These are phyloP conservation scores for Virgularia gustaviana DNA, from an alignment of 92 coral and sea anemone genomes.

Conservation along the genomic window DNA sequence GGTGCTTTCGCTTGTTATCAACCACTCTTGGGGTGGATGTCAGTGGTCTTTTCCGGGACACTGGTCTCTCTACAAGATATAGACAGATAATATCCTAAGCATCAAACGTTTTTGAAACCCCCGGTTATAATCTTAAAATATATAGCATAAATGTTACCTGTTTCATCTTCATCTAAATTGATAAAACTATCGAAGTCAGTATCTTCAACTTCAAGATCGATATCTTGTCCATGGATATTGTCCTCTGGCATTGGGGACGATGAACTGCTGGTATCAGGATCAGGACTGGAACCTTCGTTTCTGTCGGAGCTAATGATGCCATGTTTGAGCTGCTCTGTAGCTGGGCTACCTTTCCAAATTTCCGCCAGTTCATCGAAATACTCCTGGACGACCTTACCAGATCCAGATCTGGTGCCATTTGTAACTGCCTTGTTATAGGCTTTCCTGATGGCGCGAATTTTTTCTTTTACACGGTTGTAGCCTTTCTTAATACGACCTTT, in stretches of 20 bases:
- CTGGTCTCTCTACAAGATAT: no score
- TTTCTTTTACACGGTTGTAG: slow-evolving; percentile 48
- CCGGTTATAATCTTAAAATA: no score
- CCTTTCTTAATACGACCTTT: slow-evolving; percentile 43
- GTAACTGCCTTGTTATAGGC: slow-evolving; percentile 49
- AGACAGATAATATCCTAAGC: no score
- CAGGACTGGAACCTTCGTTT: not conserved
- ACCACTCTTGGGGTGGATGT: slow-evolving; percentile 27
- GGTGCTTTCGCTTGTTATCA: slow-evolving; percentile 44
- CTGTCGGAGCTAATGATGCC: slow-evolving; percentile 31
- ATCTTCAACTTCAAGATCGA: no score
- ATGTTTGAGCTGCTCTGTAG: slow-evolving; percentile 34
- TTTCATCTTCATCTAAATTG: no score
- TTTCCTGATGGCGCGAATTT: slow-evolving; percentile 42
- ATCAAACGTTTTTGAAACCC: no score
- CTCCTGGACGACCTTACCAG: slow-evolving; percentile 47
- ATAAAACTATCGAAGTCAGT: no score
- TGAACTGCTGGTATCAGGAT: not conserved
- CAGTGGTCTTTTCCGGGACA: slow-evolving; percentile 13
- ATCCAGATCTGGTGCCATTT: slow-evolving; percentile 49
- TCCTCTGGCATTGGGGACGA: not conserved
- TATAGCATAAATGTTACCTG: no score
- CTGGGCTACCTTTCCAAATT: slow-evolving; percentile 56
- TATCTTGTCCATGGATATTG: no score
- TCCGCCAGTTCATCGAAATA: slow-evolving; percentile 38